phyloP scores from a whole-genome alignment of 2,888 invertebrate genomes.

The Catocala fraxini region DNA sequence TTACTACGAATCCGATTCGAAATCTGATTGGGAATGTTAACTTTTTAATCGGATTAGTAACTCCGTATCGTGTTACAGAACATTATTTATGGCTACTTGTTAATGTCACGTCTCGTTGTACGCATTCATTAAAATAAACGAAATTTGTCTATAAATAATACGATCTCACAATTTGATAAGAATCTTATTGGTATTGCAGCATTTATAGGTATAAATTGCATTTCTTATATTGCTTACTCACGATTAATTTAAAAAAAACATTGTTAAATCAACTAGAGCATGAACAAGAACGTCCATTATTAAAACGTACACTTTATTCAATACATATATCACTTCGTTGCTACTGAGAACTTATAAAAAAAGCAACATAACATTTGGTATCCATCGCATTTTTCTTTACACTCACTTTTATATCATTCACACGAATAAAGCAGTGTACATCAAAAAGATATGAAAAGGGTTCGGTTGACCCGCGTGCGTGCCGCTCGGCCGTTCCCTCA shows the following conservation, averaged over 20 bases:
- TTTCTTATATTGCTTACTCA: neutral
- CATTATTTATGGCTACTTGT: slow-evolving; percentile 25
- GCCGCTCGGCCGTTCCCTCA: slow-evolving; percentile 47
- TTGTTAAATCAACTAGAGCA: neutral
- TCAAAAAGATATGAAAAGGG: slow-evolving; percentile 19
- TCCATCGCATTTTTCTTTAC: slow-evolving; percentile 15
- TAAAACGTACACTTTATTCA: slow-evolving; percentile 37
- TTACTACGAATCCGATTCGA: slow-evolving; percentile 32
- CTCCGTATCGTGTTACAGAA: slow-evolving; percentile 32
- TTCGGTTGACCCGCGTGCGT: slow-evolving; percentile 35
- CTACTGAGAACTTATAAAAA: slow-evolving; percentile 29
- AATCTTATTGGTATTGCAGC: slow-evolving; percentile 21
- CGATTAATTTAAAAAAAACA: neutral
- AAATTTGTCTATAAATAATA: slow-evolving; percentile 27
- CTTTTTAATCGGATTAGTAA: slow-evolving; percentile 50
- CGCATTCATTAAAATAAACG: slow-evolving; percentile 28
- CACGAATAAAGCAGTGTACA: slow-evolving; percentile 27
- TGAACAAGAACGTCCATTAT: slow-evolving; percentile 16
- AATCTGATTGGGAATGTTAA: slow-evolving; percentile 48
- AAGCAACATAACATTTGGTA: slow-evolving; percentile 2
- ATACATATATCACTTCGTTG: slow-evolving; percentile 37
- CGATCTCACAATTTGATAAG: neutral
- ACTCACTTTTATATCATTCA: neutral
- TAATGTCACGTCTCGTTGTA: slow-evolving; percentile 19
- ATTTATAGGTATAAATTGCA: too few species aligned